A percentile compares a stretch with the other conserved stretches of the same genome.
Evolutionary conservation across 1,140 invertebrate genomes (phyloP).

Genomic region (Pachypeltis micranthus): DNA sequence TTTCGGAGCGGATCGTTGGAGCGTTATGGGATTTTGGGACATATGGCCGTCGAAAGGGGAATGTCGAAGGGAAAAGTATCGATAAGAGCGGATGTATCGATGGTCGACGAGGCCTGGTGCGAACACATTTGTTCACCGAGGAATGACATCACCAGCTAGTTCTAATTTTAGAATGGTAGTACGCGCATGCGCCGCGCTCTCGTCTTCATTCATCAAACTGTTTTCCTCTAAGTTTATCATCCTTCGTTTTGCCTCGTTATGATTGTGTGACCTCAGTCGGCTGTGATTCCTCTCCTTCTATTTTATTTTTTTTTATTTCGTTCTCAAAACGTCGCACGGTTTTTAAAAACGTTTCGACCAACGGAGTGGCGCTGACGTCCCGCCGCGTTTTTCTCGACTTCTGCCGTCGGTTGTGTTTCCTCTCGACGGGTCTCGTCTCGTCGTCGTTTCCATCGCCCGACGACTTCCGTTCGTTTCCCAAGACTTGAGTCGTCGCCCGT

Average conservation of each 20-base stretch:
- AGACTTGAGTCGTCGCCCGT: too few relatives aligned
- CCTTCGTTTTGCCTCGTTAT: neutral
- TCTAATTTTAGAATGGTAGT: slow-evolving; percentile 18
- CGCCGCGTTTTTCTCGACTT: neutral
- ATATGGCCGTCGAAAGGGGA: too few relatives aligned
- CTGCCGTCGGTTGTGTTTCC: neutral
- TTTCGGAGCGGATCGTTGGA: too few relatives aligned
- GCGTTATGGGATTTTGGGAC: too few relatives aligned
- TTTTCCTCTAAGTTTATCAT: neutral
- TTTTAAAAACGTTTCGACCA: neutral
- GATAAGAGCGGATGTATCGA: too few relatives aligned
- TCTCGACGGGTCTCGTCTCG: neutral
- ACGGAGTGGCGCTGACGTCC: neutral
- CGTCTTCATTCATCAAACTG: slow-evolving; percentile 9
- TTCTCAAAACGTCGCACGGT: neutral
- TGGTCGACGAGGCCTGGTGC: too few relatives aligned
- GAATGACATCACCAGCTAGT: slow-evolving; percentile 10
- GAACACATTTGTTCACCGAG: too few relatives aligned
- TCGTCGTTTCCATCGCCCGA: neutral
- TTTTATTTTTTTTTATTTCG: neutral
- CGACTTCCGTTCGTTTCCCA: neutral
- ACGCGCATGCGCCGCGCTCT: slow-evolving; percentile 14
- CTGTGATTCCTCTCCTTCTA: neutral
- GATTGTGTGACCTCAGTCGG: neutral
- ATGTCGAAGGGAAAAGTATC: too few relatives aligned